Percentiles rank a stretch among this genome's conserved stretches.
Evolutionary conservation across 2,888 invertebrate genomes (phyloP).

Genomic region (Cosmopolites sordidus): DNA sequence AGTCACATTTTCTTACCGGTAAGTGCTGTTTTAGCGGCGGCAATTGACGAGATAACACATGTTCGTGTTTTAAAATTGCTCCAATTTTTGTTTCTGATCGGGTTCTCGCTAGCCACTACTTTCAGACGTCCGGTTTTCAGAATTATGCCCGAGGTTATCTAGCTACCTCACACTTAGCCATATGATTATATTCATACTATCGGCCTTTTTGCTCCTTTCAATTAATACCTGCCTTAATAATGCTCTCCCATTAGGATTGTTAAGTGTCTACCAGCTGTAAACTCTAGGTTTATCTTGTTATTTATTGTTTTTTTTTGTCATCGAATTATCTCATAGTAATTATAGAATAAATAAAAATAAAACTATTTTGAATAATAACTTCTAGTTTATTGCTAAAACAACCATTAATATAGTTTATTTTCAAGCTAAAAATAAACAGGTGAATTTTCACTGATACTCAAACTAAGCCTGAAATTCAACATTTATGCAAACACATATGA

Average conservation of each 20-base stretch:
- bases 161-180: slow-evolving; percentile 25
- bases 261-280: neutral
- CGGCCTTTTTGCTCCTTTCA: slow-evolving; percentile 10
- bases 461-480: too few relatives aligned
- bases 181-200: slow-evolving; percentile 20
- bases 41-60: slow-evolving; percentile 25
- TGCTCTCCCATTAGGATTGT: slow-evolving; percentile 1
- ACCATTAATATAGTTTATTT: neutral
- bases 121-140: slow-evolving; percentile 27
- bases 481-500: too few relatives aligned
- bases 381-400: neutral
- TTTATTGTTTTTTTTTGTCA: neutral
- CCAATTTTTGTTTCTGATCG: slow-evolving; percentile 28
- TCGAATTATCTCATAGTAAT: too few relatives aligned
- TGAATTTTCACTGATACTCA: too few relatives aligned
- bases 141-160: slow-evolving; percentile 23
- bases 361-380: neutral
- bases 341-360: too few relatives aligned
- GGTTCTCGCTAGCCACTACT: slow-evolving; percentile 25
- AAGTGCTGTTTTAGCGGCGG: slow-evolving; percentile 13
- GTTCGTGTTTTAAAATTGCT: slow-evolving; percentile 27
- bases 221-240: neutral
- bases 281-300: neutral
- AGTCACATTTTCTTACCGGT: slow-evolving; percentile 22
- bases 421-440: neutral